Evolutionary conservation across 1,140 invertebrate species (phyloP).

Genomic region (Penaeus indicus): DNA sequence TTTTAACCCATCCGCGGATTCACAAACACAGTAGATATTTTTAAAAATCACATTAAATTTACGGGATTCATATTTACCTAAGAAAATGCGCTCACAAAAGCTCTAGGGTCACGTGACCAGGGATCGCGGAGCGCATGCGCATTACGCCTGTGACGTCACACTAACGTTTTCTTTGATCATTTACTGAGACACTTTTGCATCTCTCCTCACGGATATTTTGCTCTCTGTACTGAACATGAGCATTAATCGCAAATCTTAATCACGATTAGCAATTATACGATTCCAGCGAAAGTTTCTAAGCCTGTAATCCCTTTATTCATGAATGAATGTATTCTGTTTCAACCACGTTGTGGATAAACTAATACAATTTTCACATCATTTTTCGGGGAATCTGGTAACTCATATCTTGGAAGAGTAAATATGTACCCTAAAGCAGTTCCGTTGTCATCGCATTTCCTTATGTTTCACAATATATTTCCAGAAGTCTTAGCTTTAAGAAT

Average conservation of each 20-base stretch:
- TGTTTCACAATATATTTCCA: not conserved
- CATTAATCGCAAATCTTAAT: too few relatives aligned
- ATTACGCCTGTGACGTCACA: slow-evolving; percentile 48
- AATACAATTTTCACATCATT: too few relatives aligned
- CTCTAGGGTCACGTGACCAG: slow-evolving; percentile 64
- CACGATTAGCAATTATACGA: too few relatives aligned
- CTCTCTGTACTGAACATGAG: too few relatives aligned
- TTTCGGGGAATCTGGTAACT: too few relatives aligned
- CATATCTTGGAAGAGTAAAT: too few relatives aligned
- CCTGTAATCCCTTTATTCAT: too few relatives aligned
- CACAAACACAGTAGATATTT: not conserved
- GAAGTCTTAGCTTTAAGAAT: not conserved
- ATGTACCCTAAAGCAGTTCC: not conserved
- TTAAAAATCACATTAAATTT: slow-evolving; percentile 49
- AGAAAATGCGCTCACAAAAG: slow-evolving; percentile 65
- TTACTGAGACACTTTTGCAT: not conserved
- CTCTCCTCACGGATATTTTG: too few relatives aligned
- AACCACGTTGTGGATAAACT: too few relatives aligned
- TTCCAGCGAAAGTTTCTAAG: too few relatives aligned
- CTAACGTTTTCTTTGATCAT: slow-evolving; percentile 60
- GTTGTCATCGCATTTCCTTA: not conserved
- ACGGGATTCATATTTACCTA: slow-evolving; percentile 57
- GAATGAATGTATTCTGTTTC: too few relatives aligned
- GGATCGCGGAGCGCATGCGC: slow-evolving; percentile 53
- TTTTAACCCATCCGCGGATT: not conserved